phyloP scores from a whole-genome alignment of 2,888 invertebrate species.

The Chymomyza caudatula region DNA sequence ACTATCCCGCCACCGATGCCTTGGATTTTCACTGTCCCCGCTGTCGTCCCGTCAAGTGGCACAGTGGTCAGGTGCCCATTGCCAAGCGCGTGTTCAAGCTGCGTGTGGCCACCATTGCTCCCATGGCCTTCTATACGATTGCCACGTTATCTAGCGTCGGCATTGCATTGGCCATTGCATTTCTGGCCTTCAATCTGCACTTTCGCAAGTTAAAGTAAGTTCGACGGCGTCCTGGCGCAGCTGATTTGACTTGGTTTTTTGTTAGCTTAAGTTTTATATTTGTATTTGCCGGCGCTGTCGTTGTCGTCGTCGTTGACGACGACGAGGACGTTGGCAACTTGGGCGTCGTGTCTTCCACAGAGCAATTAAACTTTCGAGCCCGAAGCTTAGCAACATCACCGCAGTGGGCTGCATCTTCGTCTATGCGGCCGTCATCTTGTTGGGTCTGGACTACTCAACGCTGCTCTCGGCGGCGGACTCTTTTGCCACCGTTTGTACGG shows the following conservation, averaged over 20 bases:
- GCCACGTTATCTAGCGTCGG: constrained; percentile 86
- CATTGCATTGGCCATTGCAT: constrained; percentile 85
- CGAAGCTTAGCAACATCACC: constrained; percentile 94
- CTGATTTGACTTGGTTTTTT: constrained; percentile 33
- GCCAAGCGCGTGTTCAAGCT: constrained; percentile 87
- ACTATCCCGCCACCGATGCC: constrained; percentile 81
- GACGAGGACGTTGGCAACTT: not conserved
- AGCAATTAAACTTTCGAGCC: constrained; percentile 94
- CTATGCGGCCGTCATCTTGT: constrained; percentile 91
- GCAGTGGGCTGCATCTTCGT: constrained; percentile 93
- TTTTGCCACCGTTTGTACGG: constrained; percentile 91
- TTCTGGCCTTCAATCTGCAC: constrained; percentile 89
- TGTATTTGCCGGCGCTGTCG: constrained; percentile 19
- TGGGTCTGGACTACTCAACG: constrained; percentile 91
- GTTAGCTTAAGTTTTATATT: constrained; percentile 25
- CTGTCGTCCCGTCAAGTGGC: constrained; percentile 85
- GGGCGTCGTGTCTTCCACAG: constrained; percentile 77
- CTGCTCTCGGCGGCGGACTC: constrained; percentile 83
- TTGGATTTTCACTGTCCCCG: constrained; percentile 85
- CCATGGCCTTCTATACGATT: constrained; percentile 86
- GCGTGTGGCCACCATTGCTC: constrained; percentile 87
- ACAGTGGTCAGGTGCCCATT: constrained; percentile 88
- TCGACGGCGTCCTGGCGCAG: not conserved
- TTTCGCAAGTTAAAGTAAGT: constrained; percentile 89
- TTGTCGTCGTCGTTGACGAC: constrained; percentile 10